Evolutionary conservation across 1,140 invertebrate genomes (phyloP).

Genomic region (Bombus turneri): DNA sequence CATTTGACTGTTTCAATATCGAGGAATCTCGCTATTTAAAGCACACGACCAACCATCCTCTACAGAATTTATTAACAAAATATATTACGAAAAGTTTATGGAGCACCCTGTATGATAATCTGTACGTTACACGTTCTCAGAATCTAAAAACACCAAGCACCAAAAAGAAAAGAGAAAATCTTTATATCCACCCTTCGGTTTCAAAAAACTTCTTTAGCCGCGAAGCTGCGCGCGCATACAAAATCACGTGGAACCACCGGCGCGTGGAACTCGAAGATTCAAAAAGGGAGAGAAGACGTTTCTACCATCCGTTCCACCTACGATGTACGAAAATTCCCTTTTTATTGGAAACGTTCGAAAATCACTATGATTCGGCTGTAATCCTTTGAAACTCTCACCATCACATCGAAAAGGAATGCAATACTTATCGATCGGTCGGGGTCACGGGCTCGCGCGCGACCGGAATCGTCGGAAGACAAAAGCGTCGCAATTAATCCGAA

Average conservation of each 20-base stretch:
- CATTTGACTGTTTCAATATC: too few species aligned
- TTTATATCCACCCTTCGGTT: neutral
- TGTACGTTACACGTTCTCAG: neutral
- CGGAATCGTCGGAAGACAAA: constrained; percentile 50
- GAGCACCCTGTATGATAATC: neutral
- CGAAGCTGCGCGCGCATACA: neutral
- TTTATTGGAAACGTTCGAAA: neutral
- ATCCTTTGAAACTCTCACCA: neutral
- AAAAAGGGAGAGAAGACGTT: neutral
- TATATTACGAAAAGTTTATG: too few species aligned
- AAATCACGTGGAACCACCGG: neutral
- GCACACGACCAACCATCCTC: too few species aligned
- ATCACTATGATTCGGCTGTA: neutral
- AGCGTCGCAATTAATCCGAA: constrained; percentile 62
- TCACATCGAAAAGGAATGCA: constrained; percentile 1
- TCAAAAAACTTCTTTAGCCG: neutral
- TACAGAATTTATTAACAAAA: too few species aligned
- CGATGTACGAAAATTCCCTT: too few species aligned
- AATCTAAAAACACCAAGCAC: too few species aligned
- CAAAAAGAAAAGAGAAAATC: neutral
- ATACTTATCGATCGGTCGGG: constrained; percentile 29
- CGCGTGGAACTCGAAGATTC: neutral
- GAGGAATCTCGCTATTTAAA: too few species aligned
- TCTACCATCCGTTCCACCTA: neutral
- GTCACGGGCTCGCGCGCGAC: neutral